Base-by-base conservation (phyloP, 2,797 vertebrate species). In the Ptychadena robeensis region DNA sequence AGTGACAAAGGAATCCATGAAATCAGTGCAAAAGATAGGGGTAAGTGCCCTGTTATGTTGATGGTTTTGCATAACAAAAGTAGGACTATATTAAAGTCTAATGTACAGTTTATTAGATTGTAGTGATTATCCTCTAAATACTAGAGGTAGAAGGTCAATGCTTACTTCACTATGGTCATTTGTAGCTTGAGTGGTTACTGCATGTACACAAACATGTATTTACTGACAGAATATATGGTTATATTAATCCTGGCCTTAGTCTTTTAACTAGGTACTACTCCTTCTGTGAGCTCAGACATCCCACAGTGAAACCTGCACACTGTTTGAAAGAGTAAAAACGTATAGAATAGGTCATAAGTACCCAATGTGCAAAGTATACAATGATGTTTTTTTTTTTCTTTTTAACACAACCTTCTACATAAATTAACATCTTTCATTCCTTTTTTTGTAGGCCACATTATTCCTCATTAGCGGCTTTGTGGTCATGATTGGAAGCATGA, bases 21-120 rank as follows among this genome's bases (percentile, higher is more conserved):
- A 93, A 81, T 98, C 97, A 0, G 72, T 96, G 80, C 97, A 99
- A n/a, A 99, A 98, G 91, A 98, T 99, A 3, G 96, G 96, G 96
- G 97, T 99, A 92, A 90, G 95, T 90, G 48, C 68, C 18, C 18
- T 22, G 2, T 22, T 22, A 22, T 53, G 44, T 1, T 22, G 18
- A 53, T 53, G 18, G 44, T 53, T 53, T 53, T 53, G 18, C 22
- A 53, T 1, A 53, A 18, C 44, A 53, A 22, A 4, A 53, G 18
- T 22, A 53, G 44, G 8, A 53, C 10, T 44, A 2, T 18, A 15
- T 44, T n/a, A n/a, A n/a, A n/a, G n/a, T n/a, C n/a, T n/a, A n/a
- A n/a, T n/a, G n/a, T n/a, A n/a, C n/a, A n/a, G n/a, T n/a, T n/a
- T n/a, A n/a, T n/a, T n/a, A n/a, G n/a, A n/a, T n/a, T n/a, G n/a